Evolutionary conservation across 2,113 vertebrate genomes (phyloP).

Genomic region (Galemys pyrenaicus): DNA sequence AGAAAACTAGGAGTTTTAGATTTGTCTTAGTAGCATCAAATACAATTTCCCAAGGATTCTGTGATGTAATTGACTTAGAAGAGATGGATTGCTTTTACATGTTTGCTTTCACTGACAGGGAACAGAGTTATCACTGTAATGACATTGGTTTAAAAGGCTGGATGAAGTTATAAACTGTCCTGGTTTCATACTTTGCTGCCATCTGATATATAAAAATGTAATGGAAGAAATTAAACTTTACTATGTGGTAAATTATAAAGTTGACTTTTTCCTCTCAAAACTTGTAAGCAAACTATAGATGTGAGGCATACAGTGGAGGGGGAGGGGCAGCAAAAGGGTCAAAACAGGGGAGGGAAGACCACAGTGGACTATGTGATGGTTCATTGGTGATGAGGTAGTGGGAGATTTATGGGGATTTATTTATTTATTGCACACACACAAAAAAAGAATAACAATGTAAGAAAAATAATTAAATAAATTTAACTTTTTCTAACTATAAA

Average conservation of each 20-base stretch:
- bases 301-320: no score
- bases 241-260: not conserved
- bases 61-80: slow-evolving; percentile 49
- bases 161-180: not conserved
- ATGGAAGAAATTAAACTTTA: not conserved
- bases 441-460: not conserved
- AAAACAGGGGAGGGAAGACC: no score
- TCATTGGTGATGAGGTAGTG: no score
- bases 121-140: not conserved
- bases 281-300: no score
- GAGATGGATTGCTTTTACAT: not conserved
- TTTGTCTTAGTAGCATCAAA: slow-evolving; percentile 35
- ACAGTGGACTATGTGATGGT: no score
- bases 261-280: not conserved
- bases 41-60: slow-evolving; percentile 15
- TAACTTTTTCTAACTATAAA: not conserved
- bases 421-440: no score
- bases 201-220: not conserved
- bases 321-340: no score
- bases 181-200: not conserved
- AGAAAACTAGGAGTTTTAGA: not conserved
- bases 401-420: no score
- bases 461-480: not conserved
- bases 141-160: not conserved
- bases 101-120: not conserved